A percentile compares a stretch with the other conserved stretches of the same genome.
Evolutionary conservation across 2,113 vertebrate genomes (phyloP).

Genomic region (Steatornis caripensis): DNA sequence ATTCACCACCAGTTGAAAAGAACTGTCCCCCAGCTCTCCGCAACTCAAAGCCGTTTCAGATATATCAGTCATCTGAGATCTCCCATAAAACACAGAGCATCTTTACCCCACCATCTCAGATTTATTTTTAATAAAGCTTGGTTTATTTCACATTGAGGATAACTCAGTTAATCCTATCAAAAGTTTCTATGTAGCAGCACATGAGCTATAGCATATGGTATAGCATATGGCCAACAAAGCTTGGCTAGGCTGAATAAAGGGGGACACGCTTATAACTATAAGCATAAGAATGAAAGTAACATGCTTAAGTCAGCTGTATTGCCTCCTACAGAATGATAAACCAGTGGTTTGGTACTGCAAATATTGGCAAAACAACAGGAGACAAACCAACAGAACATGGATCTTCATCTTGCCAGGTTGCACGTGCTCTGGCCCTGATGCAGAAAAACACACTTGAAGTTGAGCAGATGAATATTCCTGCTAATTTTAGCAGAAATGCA

Average conservation of each 20-base stretch:
- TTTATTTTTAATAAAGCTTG: conserved; percentile 23
- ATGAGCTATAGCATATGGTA: not conserved
- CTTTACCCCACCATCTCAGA: not conserved
- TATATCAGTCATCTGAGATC: not conserved
- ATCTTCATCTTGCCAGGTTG: accelerated
- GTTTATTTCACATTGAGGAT: not conserved
- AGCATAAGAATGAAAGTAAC: not conserved
- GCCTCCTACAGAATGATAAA: not conserved
- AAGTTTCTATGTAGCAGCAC: not conserved
- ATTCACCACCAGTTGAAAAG: not conserved
- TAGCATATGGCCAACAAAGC: not conserved
- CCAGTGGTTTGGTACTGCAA: not conserved
- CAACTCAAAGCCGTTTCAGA: not conserved
- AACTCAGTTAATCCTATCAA: not conserved
- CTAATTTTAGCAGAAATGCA: not conserved
- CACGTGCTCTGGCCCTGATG: not conserved
- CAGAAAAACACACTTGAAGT: not conserved
- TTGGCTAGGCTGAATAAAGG: not conserved
- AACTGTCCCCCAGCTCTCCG: not conserved
- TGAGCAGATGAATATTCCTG: not conserved
- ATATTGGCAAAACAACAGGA: not conserved
- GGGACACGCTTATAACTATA: not conserved
- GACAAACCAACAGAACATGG: not conserved
- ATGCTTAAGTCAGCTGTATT: not conserved
- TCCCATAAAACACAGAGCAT: not conserved